Base-by-base conservation (phyloP, 2,797 vertebrate species). In the Fistularia tabacaria region DNA sequence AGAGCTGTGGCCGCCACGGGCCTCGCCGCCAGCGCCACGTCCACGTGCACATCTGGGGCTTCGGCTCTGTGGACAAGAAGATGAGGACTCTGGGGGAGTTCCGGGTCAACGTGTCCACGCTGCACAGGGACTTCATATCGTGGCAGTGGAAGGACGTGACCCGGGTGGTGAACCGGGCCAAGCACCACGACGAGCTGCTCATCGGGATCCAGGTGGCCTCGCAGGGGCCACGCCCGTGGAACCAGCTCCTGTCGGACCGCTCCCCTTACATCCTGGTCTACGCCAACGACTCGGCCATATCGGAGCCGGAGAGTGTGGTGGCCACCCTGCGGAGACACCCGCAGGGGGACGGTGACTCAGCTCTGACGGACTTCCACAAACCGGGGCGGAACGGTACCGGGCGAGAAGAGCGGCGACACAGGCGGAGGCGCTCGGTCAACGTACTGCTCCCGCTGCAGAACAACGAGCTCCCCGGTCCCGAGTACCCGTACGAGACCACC, bases 101-200 rank as follows among this genome's bases (percentile, higher is more conserved):
- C 61, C 85, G 84, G 1, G 85, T 94, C 73, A 95, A 94, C 0
- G 67, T 90, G 57, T 92, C 92, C 52, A 83, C 82, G 3, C 72
- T 80, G 54, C 81, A 89, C 65, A 70, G 70, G 66, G 91, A 92
- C 14, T 71, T 83, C 45, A 86, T 88, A 8, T 87, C 91, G 15
- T 98, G 96, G 97, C 92, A 94, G 13, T 94, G 94, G 90, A 93
- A 93, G 84, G 94, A 99, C 81, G 89, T 99, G 25, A 99, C 96
- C 9, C 85, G 53, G 0, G 83, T 93, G 54, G 79, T 97, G 50
- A 92, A 87, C 10, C 88, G 92, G 51, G 94, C 92, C 10, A 95
- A 93, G 44, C 85, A 81, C 42, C 90, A 89, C 10, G 77, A 88
- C 0, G 86, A 95, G 57, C 88, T 95, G 47, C 90, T 97, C 3